Evolutionary conservation across 1,140 invertebrate genomes (phyloP), one percentile per base, ranked within the genome.

Genomic region (Papilio polyxenes): DNA sequence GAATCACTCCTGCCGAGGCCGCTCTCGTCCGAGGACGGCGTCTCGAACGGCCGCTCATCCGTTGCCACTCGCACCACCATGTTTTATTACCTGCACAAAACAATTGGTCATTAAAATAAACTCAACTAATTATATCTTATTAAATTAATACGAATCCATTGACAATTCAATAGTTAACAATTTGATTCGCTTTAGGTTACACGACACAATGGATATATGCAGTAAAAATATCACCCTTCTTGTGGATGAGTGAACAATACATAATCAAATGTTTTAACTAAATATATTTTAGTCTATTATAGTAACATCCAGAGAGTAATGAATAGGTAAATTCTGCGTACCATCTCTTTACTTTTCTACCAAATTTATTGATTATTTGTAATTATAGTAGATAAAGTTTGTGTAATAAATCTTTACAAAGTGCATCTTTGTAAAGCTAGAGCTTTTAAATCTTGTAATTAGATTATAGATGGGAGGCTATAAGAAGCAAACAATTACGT

Each of bases 31-130:
- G 93, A 93, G 5, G 93, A 93, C 13, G 92, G 92, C 80, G 91
- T 91, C 86, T 94, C 91, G 23, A 94, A 91, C 15, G 92, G 93
- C 81, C 92, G 92, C 84, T 93, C 92, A 84, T 94, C 93, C 17
- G 93, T 94, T 17, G 91, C 92, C 51, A 94, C 93, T 80, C 91
- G 85, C 53, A 88, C 88, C 80, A 93, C 92, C 92, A 93, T 94
- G 20, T 79, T 82, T 75, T 81, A 80, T 81, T 86, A 84, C 69
- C 93, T 94, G 89, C 7, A 86, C 88, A 8, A 10, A 79, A 82
- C 53, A 79, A 75, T 44, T 3, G 40, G 0, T 44, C 40, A 44
- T 44, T 44, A 44, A 2, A 44, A 44, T 44, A 44, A 44, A 44
- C 40, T 44, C 40, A 6, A 44, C 40, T 44, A 44, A 44, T 44